Percentiles rank a stretch among this genome's conserved stretches.
Conservation (phyloP, 1,140 invertebrate genomes). For the Portunus trituberculatus region DNA sequence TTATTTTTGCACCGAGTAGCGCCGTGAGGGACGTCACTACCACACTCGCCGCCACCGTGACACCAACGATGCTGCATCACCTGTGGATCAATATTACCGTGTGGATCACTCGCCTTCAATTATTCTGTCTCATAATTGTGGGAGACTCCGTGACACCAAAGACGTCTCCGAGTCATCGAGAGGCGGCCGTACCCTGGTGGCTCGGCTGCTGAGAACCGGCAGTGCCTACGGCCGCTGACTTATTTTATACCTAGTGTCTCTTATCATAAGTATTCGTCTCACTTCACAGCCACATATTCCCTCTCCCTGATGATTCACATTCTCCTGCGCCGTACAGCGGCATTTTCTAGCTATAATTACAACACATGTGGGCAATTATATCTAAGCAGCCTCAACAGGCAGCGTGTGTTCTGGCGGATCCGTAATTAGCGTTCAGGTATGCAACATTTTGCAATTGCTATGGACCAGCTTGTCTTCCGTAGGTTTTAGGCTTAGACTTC, state of each 20-base stretch:
- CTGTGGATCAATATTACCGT: too few species aligned
- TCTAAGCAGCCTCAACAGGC: neutral
- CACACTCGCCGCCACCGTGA: too few species aligned
- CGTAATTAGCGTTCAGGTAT: neutral
- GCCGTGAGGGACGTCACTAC: too few species aligned
- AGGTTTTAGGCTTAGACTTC: constrained; percentile 34
- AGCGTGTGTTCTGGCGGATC: neutral
- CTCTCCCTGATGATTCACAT: neutral
- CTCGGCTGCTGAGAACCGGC: constrained; percentile 42
- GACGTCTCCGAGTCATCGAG: constrained; percentile 41
- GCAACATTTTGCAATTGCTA: neutral
- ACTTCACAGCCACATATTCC: neutral
- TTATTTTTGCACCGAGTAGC: too few species aligned
- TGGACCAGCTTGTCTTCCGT: neutral
- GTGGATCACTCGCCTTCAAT: too few species aligned
- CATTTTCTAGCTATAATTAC: too few species aligned
- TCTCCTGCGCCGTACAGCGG: neutral
- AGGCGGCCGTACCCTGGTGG: constrained; percentile 66
- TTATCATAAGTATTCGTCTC: constrained; percentile 62
- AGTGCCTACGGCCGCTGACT: constrained; percentile 69
- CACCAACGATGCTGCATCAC: too few species aligned
- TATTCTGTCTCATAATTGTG: neutral
- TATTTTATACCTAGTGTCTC: constrained; percentile 64
- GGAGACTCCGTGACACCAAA: constrained; percentile 25
- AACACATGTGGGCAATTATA: too few species aligned